Evolutionary conservation across 64 coral and sea anemone species (phyloP).

Genomic region (Pocillopora verrucosa): DNA sequence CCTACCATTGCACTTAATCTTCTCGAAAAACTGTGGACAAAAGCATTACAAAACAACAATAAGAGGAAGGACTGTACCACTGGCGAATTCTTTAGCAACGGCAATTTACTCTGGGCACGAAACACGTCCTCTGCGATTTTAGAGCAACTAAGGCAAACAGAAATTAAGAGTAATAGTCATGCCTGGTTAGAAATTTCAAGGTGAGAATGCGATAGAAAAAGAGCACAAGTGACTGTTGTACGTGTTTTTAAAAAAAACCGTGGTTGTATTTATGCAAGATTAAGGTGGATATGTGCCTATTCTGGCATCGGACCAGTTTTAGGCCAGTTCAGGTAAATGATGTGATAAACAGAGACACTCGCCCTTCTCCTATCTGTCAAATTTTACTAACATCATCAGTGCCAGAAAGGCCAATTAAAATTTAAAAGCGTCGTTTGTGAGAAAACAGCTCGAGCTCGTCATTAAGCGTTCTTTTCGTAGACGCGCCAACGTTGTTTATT

Average conservation of each 20-base stretch:
- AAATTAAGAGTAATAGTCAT: too few relatives aligned
- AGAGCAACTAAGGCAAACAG: too few relatives aligned
- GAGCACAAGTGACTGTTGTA: neutral
- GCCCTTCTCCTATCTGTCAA: constrained; percentile 55
- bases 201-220: too few relatives aligned
- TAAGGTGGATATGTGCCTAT: neutral
- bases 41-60: neutral
- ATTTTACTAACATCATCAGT: constrained; percentile 63
- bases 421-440: constrained; percentile 62
- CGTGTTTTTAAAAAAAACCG: neutral
- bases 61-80: neutral
- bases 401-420: constrained; percentile 65
- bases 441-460: constrained; percentile 21
- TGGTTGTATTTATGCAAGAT: neutral
- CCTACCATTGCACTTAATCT: neutral
- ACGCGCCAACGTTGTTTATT: constrained; percentile 18
- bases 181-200: too few relatives aligned
- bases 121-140: too few relatives aligned
- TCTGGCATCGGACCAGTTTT: constrained; percentile 30
- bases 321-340: constrained; percentile 48
- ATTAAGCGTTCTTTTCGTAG: constrained; percentile 16
- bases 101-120: neutral
- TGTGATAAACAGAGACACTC: constrained; percentile 16
- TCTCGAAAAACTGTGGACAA: neutral
- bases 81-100: neutral